Conservation (phyloP, 2,797 vertebrate species). For the Pterois miles region DNA sequence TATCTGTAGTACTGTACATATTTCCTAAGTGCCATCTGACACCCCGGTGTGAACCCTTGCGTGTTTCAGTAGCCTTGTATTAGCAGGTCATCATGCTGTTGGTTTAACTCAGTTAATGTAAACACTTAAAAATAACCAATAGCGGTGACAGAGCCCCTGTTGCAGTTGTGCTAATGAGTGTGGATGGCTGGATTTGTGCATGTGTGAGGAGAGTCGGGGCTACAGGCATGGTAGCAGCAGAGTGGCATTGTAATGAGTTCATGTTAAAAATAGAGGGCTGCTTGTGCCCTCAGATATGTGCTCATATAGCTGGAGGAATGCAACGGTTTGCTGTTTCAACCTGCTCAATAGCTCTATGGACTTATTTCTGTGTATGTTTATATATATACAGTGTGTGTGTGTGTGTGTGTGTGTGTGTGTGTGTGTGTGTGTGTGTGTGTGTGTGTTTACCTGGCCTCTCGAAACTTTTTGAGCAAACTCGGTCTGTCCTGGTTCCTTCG, state of each 20-base stretch:
- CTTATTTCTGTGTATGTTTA: background rate
- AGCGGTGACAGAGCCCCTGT: conserved; percentile 38
- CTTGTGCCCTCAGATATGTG: conserved; percentile 53
- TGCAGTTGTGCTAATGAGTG: conserved; percentile 33
- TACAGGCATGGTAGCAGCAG: conserved; percentile 22
- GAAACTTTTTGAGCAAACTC: conserved; percentile 94
- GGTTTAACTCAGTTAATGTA: conserved; percentile 25
- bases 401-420: background rate
- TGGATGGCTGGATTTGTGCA: conserved; percentile 19
- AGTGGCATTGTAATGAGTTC: conserved; percentile 48
- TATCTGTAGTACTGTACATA: background rate
- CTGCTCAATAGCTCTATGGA: background rate
- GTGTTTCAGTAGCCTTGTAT: conserved; percentile 22
- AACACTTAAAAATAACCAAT: conserved; percentile 41
- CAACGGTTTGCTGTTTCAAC: conserved; percentile 24
- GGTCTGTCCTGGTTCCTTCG: conserved; percentile 95
- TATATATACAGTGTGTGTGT: conserved; percentile 2
- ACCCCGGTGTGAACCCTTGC: background rate
- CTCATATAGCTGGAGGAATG: conserved; percentile 42
- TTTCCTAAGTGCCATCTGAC: background rate
- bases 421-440: background rate
- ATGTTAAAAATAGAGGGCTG: conserved; percentile 69
- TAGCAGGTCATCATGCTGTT: conserved; percentile 24
- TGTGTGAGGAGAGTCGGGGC: background rate
- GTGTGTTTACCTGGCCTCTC: conserved; percentile 89